A percentile compares a stretch with the other conserved stretches of the same genome.
Evolutionary conservation across 2,113 vertebrate genomes (phyloP).

Genomic region (Acanthochromis polyacanthus): DNA sequence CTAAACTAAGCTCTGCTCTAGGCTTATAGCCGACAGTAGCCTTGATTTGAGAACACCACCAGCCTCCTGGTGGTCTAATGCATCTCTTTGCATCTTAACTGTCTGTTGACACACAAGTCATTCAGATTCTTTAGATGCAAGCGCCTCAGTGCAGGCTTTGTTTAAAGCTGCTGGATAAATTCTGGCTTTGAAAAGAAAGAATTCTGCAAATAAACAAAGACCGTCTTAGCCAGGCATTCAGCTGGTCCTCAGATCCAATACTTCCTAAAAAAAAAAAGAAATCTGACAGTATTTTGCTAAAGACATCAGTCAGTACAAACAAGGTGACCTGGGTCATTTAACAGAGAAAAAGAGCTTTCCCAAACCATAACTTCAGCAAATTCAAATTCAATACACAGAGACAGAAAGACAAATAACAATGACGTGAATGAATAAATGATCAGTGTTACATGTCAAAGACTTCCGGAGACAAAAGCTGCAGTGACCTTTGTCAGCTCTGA

Average conservation of each 20-base stretch:
- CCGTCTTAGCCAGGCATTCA: background rate
- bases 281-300: slow-evolving; percentile 8
- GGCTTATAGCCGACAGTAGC: no score
- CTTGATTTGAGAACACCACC: no score
- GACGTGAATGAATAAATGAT: slow-evolving; percentile 14
- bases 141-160: no score
- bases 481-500: slow-evolving; percentile 44
- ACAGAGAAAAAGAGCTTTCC: background rate
- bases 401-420: background rate
- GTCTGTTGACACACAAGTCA: no score
- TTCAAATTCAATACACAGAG: background rate
- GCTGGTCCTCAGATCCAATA: background rate
- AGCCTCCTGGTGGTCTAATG: no score
- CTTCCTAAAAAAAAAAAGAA: background rate
- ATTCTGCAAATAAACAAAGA: background rate
- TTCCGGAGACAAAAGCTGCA: slow-evolving; percentile 15
- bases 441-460: slow-evolving; percentile 4
- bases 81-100: no score
- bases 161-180: no score
- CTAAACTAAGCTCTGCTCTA: no score
- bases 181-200: background rate
- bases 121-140: no score
- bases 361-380: slow-evolving; percentile 1
- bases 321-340: background rate
- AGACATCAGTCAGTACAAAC: slow-evolving; percentile 10